Conservation (phyloP, 2,797 vertebrate genomes). For the Cossypha niveicapilla region DNA sequence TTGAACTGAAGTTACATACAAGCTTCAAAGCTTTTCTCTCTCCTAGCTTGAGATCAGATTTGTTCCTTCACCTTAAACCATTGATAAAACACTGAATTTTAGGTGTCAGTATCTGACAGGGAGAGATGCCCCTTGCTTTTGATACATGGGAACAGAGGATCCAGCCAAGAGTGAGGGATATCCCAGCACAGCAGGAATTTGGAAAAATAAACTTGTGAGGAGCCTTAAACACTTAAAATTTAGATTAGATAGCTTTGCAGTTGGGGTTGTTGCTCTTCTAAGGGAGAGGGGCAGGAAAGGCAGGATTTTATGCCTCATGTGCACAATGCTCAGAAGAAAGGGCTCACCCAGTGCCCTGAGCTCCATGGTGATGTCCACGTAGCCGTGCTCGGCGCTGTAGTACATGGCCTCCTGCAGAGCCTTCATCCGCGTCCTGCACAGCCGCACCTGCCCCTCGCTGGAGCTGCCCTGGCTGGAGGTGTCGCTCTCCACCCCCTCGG, state of each 20-base stretch:
- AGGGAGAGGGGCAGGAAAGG: neutral
- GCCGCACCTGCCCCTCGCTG: constrained; percentile 78
- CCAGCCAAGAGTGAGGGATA: neutral
- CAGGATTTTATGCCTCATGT: rapidly evolving
- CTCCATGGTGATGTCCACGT: constrained; percentile 98
- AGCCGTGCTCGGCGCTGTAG: constrained; percentile 94
- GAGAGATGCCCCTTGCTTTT: neutral
- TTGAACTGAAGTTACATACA: neutral
- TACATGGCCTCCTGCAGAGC: constrained; percentile 96
- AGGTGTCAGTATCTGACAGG: neutral
- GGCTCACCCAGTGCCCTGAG: constrained; percentile 86
- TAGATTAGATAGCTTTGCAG: neutral
- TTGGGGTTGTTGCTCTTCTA: neutral
- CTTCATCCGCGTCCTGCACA: constrained; percentile 90
- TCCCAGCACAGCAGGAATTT: neutral
- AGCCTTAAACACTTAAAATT: neutral
- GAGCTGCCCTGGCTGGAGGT: constrained; percentile 78
- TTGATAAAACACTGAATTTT: neutral
- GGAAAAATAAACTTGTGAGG: neutral
- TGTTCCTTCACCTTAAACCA: neutral
- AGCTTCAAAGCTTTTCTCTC: neutral
- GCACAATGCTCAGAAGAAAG: rapidly evolving
- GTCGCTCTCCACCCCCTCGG: constrained; percentile 89
- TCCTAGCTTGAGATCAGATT: neutral
- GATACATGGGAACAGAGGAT: neutral